Evolutionary conservation across 2,113 vertebrate genomes (phyloP), one percentile per base, ranked within the genome.

Genomic region (Nycticryphes semicollaris): DNA sequence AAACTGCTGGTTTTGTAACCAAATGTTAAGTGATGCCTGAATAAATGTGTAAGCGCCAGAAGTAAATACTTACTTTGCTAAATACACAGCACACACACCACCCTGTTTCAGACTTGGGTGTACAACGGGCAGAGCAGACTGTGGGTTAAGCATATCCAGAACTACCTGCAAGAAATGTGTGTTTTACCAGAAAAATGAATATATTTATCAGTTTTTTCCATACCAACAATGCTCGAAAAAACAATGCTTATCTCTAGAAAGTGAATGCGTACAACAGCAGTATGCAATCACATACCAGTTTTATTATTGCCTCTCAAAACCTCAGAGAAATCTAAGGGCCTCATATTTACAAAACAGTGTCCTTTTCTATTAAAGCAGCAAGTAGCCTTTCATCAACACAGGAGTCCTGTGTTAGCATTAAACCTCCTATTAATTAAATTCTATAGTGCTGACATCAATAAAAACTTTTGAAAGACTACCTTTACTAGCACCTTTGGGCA

Each of bases 141-240:
- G 98, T 82, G 99, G 99, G 84, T 91, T 94, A 50, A 99, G 41
- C 98, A 99, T 98, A 97, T 99, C 99, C 78, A 99, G 97, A 97
- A 98, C 98, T 54, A 99, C 76, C 99, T 99, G 95, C 30, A 89
- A 51, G 76, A 75, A 22, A 77, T 1, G 8, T 16, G 8, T 21
- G 9, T 62, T 89, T 47, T 39, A 17, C 51, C 27, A 8, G 10
- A 53, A 75, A 73, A 59, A 69, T 16, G 93, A 31, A 41, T 16
- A 54, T 31, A n/a, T 25, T n/a, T 50, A 10, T 51, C 27, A 1
- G 14, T 3, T 73, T 59, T 64, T 48, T 30, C 22, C 39, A 8
- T 11, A 73, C 30, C 17, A 60, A 12, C 54, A 62, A 41, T 59
- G 31, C 37, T 73, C 60, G 47, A 20, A 39, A 7, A 47, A 76